Base-by-base conservation (phyloP, 2,113 vertebrate genomes). In the Motacilla tschutschensis region DNA sequence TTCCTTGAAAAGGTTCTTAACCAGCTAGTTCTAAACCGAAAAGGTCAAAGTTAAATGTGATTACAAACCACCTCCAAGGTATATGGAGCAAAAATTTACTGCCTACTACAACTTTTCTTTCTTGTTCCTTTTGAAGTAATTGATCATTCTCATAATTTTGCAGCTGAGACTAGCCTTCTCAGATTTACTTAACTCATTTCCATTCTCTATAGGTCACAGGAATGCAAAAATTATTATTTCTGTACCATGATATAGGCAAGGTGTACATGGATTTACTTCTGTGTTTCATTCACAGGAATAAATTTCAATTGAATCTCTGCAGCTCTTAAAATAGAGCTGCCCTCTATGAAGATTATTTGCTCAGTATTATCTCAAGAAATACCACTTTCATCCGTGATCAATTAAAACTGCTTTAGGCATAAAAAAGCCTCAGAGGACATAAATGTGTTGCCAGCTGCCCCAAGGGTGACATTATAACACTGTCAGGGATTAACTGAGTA, bases 1-100 rank as follows among this genome's bases (percentile, higher is more conserved):
- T 87, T 87, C 14, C 20, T 69, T 86, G 22, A 29, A 85, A 69
- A 88, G 31, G 13, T 71, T 87, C 55, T 89, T 77, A 59, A 92
- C 69, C 20, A 73, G 40, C 53, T 55, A 63, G 36, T 66, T 87
- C 35, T 66, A 70, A 85, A 40, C n/a, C 7, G 6, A 62, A 79
- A 85, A 87, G 29, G 14, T 86, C 60, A 26, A 79, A 57, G 62
- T 80, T 83, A 75, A 79, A 65, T 62, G 25, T 5, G 10, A 43
- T 83, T 82, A 54, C 50, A 79, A 38, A 46, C 26, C 17, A 62
- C 57, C 19, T 59, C 31, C 57, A 55, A 74, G 36, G 26, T 71
- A 50, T 28, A 40, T 15, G 17, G 47, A 22, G 41, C 31, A 79
- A n/a, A 70, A 71, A 16, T 71, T 70, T 83, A 53, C n/a, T 78